Base-by-base conservation (phyloP, 2,797 vertebrate species). In the Cryptoblepharus egeriae region DNA sequence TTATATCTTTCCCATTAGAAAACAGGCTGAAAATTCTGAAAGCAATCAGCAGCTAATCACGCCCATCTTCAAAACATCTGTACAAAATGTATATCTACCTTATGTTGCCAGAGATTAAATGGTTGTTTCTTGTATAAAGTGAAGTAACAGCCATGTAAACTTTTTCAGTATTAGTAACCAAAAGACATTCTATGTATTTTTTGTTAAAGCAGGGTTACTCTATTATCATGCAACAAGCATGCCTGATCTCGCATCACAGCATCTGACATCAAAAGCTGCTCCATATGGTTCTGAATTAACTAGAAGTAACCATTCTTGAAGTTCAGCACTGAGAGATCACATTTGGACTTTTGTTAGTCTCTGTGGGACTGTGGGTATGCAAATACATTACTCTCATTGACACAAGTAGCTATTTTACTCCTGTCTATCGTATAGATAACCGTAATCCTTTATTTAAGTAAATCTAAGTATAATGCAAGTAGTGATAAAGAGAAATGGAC, bases 401-500 rank as follows among this genome's bases (percentile, higher is more conserved):
- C 35, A 2, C 73, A 72, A 3, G 1, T 79, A 70, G 0, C 2
- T 70, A 69, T 81, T 81, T 82, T 70, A 75, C 35, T 84, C 80
- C 68, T 80, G 81, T 87, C 76, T 37, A 55, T 2, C 78, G 6
- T 83, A 42, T 72, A 45, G 75, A 42, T 76, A 64, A 82, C 79
- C 35, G 70, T 88, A 78, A 82, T 88, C 67, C 70, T 82, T 88
- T 28, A 85, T 65, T 86, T 76, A 88, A 90, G 49, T n/a, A 83
- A 88, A 82, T 79, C 55, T 89, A 86, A 55, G 52, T 55, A 42
- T 42, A 42, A 9, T 42, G 4, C 39, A 79, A 71, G 76, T n/a
- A 82, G 86, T 85, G 80, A 75, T 68, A 72, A 76, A 73, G 63
- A 58, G 88, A 81, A 79, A 10, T 85, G 87, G 82, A 79, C 64